Evolutionary conservation across 2,888 invertebrate genomes (phyloP), one percentile per base, ranked within the genome.

Genomic region (Aspidiotus destructor): DNA sequence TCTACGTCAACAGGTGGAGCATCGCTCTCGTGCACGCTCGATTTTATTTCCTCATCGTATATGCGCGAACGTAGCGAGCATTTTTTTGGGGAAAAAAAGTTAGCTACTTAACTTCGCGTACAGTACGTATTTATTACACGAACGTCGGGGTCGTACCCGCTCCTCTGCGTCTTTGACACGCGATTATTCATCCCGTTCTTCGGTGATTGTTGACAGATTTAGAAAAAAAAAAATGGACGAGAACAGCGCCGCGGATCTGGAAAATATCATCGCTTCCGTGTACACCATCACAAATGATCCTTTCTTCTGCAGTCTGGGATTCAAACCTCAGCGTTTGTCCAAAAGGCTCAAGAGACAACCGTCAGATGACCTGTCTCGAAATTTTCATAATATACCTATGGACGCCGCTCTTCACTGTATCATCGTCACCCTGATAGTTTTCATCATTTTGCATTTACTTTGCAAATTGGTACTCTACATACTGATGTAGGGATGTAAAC

Each of bases 271-370:
- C 10, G 58, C 58, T 17, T 65, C 58, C 11, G 65, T 65, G 17
- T 65, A 65, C 52, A 65, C 65, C 44, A 65, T 65, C 42, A 57
- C 60, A 17, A 65, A 65, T 48, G 65, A 65, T 44, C 65, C 65
- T 6, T 7, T 57, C 41, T 65, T 65, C 58, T 58, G 17, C n/a
- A 44, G 58, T 57, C 60, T 65, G 11, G 65, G 65, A n/a, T 65
- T 65, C 15, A 57, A 65, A 58, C 65, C 65, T 44, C 65, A 65
- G 17, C 48, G 44, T 17, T 48, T 65, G n/a, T 9, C 65, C 7
- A 65, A 65, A 42, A 44, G 42, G 17, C 44, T 65, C 13, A 57
- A 57, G 28, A 57, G 28, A 65, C 42, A 58, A 15, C 44, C 42
- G 28, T 28, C 42, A 44, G 58, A 58, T 28, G n/a, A n/a, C 48